Evolutionary conservation across 2,113 vertebrate genomes (phyloP), one percentile per base, ranked within the genome.

Genomic region (Ciconia stormi): DNA sequence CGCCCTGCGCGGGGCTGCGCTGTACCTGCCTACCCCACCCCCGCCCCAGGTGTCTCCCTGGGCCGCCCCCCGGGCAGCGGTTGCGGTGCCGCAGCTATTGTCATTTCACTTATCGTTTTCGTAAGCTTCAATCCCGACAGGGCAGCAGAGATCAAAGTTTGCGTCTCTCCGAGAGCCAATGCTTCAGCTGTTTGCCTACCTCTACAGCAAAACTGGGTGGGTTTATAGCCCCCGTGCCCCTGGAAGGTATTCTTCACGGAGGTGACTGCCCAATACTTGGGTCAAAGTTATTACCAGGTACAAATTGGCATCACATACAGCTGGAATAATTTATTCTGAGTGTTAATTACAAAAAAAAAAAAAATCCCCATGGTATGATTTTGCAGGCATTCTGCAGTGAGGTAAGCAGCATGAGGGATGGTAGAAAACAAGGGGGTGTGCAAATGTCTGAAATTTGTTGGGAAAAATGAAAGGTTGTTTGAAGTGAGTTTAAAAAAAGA

Each of bases 401-500:
- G 30, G 16, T 29, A 81, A 80, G 49, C 65, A 82, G 77, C 34
- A 5, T 66, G 61, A 91, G 32, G 36, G 70, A 76, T 10, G n/a
- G 36, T n/a, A 58, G 47, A 47, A 91, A 76, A 82, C 19, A 55
- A 46, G 40, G 40, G 40, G 42, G 26, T 61, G 38, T 87, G 44
- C 49, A 36, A 22, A 16, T 2, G 5, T 49, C 83, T 87, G 83
- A 52, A 70, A 32, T 21, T 44, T 58, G 25, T 46, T 52, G 56
- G 49, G 40, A 6, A 44, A 83, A 90, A 47, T 66, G 61, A 92
- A 77, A 87, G 62, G 66, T 32, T 81, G 52, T 84, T 89, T 95
- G 89, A 95, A 89, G 91, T 50, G 52, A 84, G 53, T 76, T 82
- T 87, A 89, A 95, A 95, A 95, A 94, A 73, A 92, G 95, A 87